Conservation (phyloP, 2,113 vertebrate species). For the Pterocles orientalis region DNA sequence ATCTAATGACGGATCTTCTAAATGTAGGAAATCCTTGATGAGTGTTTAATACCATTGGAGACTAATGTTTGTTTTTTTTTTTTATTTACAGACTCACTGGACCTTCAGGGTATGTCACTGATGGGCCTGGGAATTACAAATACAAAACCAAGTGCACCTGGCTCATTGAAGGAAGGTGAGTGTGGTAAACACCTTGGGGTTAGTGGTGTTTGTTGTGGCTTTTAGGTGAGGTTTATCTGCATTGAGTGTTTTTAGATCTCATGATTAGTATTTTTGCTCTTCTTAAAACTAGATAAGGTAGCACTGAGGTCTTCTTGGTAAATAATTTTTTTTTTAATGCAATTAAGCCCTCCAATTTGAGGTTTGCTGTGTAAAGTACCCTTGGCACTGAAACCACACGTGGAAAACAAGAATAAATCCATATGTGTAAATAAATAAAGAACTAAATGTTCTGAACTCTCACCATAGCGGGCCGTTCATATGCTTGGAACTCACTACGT, state of each 20-base stretch:
- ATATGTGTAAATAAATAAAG: neutral
- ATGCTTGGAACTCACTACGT: neutral
- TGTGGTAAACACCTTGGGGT: neutral
- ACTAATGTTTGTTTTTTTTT: neutral
- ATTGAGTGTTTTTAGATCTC: neutral
- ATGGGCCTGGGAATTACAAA: conserved; percentile 97
- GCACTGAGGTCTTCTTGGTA: neutral
- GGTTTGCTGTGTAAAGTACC: neutral
- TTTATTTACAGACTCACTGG: conserved; percentile 85
- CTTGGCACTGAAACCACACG: rapidly evolving
- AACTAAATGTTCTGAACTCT: neutral
- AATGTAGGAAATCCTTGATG: neutral
- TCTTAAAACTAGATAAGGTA: neutral
- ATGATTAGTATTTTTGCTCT: neutral
- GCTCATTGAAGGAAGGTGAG: conserved; percentile 97
- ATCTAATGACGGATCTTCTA: neutral
- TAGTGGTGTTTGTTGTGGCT: neutral
- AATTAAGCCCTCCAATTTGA: neutral
- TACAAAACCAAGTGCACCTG: conserved; percentile 99
- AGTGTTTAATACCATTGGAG: neutral
- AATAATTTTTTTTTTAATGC: neutral
- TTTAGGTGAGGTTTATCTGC: neutral
- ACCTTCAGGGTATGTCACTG: conserved; percentile 88
- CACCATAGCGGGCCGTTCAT: rapidly evolving
- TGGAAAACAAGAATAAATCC: neutral